Percentiles rank a stretch among this genome's conserved stretches.
Evolutionary conservation across 2,113 vertebrate species (phyloP).

Genomic region (Mugil cephalus): DNA sequence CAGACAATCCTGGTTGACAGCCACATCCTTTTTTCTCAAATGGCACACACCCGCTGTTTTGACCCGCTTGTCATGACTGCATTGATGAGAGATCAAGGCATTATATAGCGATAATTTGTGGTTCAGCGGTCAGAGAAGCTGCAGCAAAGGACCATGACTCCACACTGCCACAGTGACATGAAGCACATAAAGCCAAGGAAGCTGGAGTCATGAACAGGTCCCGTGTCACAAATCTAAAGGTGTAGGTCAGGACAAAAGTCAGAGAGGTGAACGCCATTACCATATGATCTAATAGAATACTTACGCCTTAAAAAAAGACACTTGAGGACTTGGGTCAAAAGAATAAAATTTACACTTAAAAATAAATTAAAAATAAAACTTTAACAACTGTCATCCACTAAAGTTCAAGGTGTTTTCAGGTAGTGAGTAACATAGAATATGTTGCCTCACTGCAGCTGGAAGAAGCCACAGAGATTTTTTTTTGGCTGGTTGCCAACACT

Average conservation of each 20-base stretch:
- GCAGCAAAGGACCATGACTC: slow-evolving; percentile 17
- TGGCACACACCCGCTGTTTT: slow-evolving; percentile 10
- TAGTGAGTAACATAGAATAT: slow-evolving; percentile 5
- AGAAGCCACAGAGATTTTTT: slow-evolving; percentile 4
- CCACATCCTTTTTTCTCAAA: slow-evolving; percentile 9
- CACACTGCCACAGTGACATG: background rate
- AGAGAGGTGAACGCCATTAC: background rate
- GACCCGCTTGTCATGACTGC: slow-evolving; percentile 24
- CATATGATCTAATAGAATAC: background rate
- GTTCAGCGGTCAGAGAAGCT: slow-evolving; percentile 31
- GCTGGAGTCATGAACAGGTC: slow-evolving; percentile 4
- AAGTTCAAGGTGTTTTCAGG: background rate
- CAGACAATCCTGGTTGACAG: slow-evolving; percentile 18
- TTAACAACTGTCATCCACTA: background rate
- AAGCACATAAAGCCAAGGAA: slow-evolving; percentile 8
- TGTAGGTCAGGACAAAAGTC: background rate
- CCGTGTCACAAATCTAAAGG: slow-evolving; percentile 1
- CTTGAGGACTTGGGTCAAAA: background rate
- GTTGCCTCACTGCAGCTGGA: slow-evolving; percentile 6
- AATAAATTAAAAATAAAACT: background rate
- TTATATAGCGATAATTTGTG: slow-evolving; percentile 39
- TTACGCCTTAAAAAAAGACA: background rate
- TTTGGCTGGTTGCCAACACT: slow-evolving; percentile 22
- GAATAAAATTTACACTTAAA: background rate
- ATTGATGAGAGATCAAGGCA: slow-evolving; percentile 38